Evolutionary conservation across 53 echinoderm and acorn worm species (phyloP).

Genomic region (Apostichopus leukothele): DNA sequence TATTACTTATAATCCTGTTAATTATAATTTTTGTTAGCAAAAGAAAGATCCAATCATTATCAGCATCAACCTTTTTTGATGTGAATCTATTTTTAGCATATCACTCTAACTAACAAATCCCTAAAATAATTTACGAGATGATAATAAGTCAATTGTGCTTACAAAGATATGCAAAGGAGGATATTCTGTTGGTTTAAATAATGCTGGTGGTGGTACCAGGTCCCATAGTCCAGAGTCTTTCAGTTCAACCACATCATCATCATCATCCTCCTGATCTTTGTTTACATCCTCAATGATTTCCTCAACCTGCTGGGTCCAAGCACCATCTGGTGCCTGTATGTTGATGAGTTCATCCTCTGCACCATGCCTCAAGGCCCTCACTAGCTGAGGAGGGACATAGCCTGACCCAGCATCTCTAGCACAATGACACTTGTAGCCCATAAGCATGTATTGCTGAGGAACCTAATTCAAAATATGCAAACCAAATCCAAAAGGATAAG

Average conservation of each 20-base stretch:
- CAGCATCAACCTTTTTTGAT: too few species aligned
- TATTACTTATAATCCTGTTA: too few species aligned
- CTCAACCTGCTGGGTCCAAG: conserved; percentile 71
- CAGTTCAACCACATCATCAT: conserved; percentile 48
- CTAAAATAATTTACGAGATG: background rate
- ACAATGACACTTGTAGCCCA: conserved; percentile 79
- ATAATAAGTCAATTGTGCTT: conserved; percentile 47
- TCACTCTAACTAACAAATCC: background rate
- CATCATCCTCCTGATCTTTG: conserved; percentile 16
- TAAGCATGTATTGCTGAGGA: conserved; percentile 87
- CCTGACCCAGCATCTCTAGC: conserved; percentile 82
- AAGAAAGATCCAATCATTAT: too few species aligned
- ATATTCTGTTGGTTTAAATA: conserved; percentile 94
- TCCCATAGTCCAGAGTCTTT: conserved; percentile 43
- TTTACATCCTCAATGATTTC: conserved; percentile 19
- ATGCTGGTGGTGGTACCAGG: conserved; percentile 79
- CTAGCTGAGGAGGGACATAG: conserved; percentile 83
- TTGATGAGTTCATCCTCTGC: conserved; percentile 96
- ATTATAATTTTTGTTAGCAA: too few species aligned
- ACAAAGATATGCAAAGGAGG: conserved; percentile 96
- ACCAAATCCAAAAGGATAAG: too few species aligned
- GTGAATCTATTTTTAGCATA: too few species aligned
- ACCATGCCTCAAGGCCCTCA: conserved; percentile 77
- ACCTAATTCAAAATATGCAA: conserved; percentile 49
- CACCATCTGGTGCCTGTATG: conserved; percentile 76